phyloP scores from a whole-genome alignment of 2,797 vertebrate genomes.

The Catamblyrhynchus diadema region DNA sequence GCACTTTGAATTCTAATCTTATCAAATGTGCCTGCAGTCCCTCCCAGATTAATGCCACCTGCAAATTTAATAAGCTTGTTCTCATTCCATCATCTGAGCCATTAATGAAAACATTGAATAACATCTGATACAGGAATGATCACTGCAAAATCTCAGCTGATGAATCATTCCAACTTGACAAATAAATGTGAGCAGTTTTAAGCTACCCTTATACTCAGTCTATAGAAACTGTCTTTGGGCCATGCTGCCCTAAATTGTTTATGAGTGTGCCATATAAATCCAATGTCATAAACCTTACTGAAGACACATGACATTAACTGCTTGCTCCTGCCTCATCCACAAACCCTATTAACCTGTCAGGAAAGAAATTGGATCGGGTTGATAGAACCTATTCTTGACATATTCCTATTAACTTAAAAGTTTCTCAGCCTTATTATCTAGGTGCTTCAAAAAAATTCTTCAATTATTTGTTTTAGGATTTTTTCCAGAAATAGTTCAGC shows the following conservation, averaged over 20 bases:
- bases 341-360: slow-evolving; percentile 27
- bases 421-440: neutral
- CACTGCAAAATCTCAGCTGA: slow-evolving; percentile 38
- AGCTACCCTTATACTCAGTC: neutral
- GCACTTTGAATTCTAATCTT: neutral
- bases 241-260: neutral
- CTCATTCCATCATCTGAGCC: slow-evolving; percentile 40
- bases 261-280: neutral
- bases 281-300: neutral
- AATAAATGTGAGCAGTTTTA: slow-evolving; percentile 35
- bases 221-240: neutral
- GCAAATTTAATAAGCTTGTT: slow-evolving; percentile 46
- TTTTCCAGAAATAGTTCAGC: neutral
- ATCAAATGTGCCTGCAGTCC: neutral
- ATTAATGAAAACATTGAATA: slow-evolving; percentile 57
- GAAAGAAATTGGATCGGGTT: neutral
- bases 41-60: slow-evolving; percentile 47
- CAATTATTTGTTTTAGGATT: neutral
- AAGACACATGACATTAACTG: neutral
- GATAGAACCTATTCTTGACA: neutral
- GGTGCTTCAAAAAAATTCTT: neutral
- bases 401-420: neutral
- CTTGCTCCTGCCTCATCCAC: neutral
- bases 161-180: slow-evolving; percentile 35
- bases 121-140: slow-evolving; percentile 40